Percentiles rank a stretch among this genome's conserved stretches.
These are phyloP conservation scores for Alentia gelatinosa DNA, from an alignment of 2,888 invertebrate species.

Conservation along the genomic window DNA sequence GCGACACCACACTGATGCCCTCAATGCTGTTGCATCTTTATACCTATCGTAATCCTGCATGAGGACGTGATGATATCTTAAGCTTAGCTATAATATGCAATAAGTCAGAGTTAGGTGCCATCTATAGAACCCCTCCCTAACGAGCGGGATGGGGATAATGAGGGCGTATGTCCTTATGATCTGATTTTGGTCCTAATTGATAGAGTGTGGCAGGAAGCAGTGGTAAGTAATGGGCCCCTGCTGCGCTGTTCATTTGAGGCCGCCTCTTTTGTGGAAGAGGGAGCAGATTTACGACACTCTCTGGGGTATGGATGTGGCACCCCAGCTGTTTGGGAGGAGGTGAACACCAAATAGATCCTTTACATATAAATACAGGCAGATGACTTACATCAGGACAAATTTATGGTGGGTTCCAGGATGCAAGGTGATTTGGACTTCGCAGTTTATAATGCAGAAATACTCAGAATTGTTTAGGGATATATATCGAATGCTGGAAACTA, in stretches of 20 bases:
- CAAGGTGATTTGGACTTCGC: neutral
- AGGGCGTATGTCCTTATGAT: slow-evolving; percentile 1
- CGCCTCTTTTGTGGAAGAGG: neutral
- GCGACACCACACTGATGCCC: too few species aligned
- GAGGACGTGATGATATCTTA: too few species aligned
- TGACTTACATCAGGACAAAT: neutral
- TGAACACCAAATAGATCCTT: neutral
- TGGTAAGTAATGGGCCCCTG: neutral
- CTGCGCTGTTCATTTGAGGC: neutral
- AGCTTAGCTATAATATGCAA: neutral
- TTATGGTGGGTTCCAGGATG: too few species aligned
- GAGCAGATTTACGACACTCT: neutral
- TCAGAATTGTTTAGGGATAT: too few species aligned
- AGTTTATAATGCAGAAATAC: too few species aligned
- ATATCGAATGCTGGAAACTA: too few species aligned
- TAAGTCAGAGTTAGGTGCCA: neutral
- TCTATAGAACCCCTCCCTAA: neutral
- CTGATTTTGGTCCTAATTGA: neutral
- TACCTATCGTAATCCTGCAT: too few species aligned
- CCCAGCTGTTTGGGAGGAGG: neutral
- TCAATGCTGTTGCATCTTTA: too few species aligned
- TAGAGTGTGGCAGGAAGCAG: neutral
- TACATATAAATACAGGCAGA: neutral
- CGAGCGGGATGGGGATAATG: neutral
- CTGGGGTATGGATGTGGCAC: neutral